These are phyloP conservation scores for Cristatella mucedo DNA, from an alignment of 2,888 invertebrate genomes.

Conservation along the genomic window DNA sequence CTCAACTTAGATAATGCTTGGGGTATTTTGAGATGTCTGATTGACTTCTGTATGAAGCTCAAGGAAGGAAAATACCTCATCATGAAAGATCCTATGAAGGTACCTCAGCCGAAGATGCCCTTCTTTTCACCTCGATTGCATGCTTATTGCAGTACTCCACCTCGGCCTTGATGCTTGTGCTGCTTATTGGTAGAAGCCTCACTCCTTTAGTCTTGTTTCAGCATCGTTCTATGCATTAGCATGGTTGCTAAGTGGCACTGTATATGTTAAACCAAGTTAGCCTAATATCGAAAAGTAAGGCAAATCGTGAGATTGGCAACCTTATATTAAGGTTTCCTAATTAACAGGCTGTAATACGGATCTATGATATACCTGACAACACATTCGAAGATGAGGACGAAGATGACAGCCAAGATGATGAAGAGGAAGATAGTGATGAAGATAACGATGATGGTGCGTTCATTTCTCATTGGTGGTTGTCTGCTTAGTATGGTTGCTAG, in stretches of 20 bases:
- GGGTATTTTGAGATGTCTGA: conserved; percentile 90
- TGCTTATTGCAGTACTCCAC: neutral
- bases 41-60: conserved; percentile 90
- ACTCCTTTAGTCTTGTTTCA: no score
- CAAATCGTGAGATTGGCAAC: no score
- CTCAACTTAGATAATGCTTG: conserved; percentile 98
- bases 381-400: conserved; percentile 97
- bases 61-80: conserved; percentile 85
- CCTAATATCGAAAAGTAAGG: no score
- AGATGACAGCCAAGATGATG: conserved; percentile 63
- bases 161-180: no score
- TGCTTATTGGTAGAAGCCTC: no score
- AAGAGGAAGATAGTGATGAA: conserved; percentile 33
- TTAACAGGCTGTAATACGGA: conserved; percentile 66
- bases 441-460: conserved; percentile 19
- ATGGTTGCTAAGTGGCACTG: no score
- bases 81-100: conserved; percentile 96
- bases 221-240: no score
- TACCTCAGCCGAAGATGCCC: conserved; percentile 19
- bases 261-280: no score
- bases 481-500: no score
- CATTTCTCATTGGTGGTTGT: no score
- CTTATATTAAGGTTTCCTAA: conserved; percentile 9
- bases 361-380: conserved; percentile 95
- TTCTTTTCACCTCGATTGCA: neutral